phyloP scores from a whole-genome alignment of 2,113 vertebrate genomes.

The Hymenochirus boettgeri region DNA sequence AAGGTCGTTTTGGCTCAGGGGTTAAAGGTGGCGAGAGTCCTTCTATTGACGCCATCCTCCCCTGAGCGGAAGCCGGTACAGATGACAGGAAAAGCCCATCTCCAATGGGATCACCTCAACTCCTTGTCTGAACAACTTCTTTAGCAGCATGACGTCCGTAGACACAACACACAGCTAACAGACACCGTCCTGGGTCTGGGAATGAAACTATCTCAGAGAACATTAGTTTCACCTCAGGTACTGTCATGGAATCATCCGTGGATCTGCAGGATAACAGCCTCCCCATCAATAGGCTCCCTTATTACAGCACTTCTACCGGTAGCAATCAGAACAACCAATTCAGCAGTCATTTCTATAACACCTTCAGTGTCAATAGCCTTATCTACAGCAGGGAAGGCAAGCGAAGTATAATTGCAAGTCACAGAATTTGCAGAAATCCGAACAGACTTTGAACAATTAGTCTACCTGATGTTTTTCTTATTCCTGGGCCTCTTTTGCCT shows the following conservation, averaged over 20 bases:
- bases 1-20: constrained; percentile 53
- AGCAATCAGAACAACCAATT: constrained; percentile 77
- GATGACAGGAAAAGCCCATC: constrained; percentile 71
- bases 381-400: constrained; percentile 87
- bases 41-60: constrained; percentile 69
- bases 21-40: constrained; percentile 70
- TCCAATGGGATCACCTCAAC: constrained; percentile 61
- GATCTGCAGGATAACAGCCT: constrained; percentile 68
- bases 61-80: constrained; percentile 68
- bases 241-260: constrained; percentile 29
- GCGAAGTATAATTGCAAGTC: constrained; percentile 72
- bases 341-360: constrained; percentile 81
- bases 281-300: constrained; percentile 67
- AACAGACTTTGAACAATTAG: no score
- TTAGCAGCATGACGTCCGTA: constrained; percentile 81
- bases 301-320: constrained; percentile 80
- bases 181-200: constrained; percentile 66
- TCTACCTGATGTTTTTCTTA: no score
- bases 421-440: accelerated
- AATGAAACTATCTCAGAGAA: constrained; percentile 68
- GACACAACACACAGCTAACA: constrained; percentile 52
- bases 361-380: constrained; percentile 91
- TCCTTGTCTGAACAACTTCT: constrained; percentile 85
- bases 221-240: constrained; percentile 51
- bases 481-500: no score